Conservation (phyloP, 2,113 vertebrate genomes). For the Otocyon megalotis region DNA sequence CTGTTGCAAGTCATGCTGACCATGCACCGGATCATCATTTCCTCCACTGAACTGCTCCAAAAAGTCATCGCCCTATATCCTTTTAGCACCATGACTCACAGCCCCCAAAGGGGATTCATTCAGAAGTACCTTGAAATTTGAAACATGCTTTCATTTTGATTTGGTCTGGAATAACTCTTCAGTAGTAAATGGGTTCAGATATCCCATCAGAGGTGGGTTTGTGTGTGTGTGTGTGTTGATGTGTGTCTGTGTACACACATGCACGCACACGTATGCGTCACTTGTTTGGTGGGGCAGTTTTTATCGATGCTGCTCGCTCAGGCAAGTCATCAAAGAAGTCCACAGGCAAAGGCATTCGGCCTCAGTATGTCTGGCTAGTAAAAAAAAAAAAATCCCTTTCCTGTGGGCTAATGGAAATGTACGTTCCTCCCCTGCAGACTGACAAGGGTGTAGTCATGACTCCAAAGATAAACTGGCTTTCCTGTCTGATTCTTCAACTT, state of each 20-base stretch:
- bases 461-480: background rate
- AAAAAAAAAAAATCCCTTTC: background rate
- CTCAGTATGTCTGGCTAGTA: background rate
- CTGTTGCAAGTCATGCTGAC: constrained; percentile 94
- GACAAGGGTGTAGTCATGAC: background rate
- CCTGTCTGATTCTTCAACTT: background rate
- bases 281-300: background rate
- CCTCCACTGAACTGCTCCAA: constrained; percentile 94
- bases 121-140: background rate
- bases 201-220: background rate
- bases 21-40: constrained; percentile 95
- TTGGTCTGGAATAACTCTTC: background rate
- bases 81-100: constrained; percentile 82
- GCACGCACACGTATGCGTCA: fast-evolving
- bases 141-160: background rate
- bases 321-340: background rate
- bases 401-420: background rate
- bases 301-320: background rate
- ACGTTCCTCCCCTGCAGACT: background rate
- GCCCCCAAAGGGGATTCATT: background rate
- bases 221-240: background rate
- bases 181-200: background rate
- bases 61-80: constrained; percentile 96
- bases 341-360: background rate
- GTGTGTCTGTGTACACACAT: background rate